Percentiles rank a stretch among this genome's conserved stretches.
These are phyloP conservation scores for Limnodromus scolopaceus DNA, from an alignment of 2,797 vertebrate genomes.

Conservation along the genomic window DNA sequence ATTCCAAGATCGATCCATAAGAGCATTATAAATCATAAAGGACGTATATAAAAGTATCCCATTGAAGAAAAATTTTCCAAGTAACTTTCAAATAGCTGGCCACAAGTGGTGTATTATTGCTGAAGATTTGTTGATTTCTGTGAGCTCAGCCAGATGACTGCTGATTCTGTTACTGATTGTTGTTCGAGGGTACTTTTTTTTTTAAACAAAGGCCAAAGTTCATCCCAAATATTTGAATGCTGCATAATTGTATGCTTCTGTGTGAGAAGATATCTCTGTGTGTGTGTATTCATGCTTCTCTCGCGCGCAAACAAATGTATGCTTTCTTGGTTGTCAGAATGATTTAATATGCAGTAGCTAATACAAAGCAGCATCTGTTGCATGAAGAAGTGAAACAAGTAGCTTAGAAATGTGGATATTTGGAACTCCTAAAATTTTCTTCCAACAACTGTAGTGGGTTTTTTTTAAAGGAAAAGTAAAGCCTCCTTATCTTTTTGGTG, in stretches of 20 bases:
- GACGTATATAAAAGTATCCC: not conserved
- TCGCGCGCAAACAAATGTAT: slow-evolving; percentile 57
- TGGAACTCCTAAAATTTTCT: slow-evolving; percentile 13
- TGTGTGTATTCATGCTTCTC: slow-evolving; percentile 65
- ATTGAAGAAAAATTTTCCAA: not conserved
- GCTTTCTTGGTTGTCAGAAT: slow-evolving; percentile 73
- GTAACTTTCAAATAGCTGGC: slow-evolving; percentile 13
- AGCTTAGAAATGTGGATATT: slow-evolving; percentile 35
- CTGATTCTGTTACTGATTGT: not conserved
- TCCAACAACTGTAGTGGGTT: not conserved
- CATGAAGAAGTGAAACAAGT: slow-evolving; percentile 4
- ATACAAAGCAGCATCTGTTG: slow-evolving; percentile 76
- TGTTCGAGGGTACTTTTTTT: not conserved
- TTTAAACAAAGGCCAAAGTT: slow-evolving; percentile 57
- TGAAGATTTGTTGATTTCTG: not conserved
- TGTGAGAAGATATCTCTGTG: slow-evolving; percentile 49
- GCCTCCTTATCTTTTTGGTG: not conserved
- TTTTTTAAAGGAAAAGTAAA: not conserved
- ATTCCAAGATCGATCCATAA: rapidly evolving
- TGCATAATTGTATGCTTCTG: slow-evolving; percentile 46
- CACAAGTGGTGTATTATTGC: not conserved
- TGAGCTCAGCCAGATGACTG: slow-evolving; percentile 26
- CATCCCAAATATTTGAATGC: slow-evolving; percentile 56
- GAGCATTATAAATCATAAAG: not conserved
- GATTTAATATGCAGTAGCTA: slow-evolving; percentile 70